These are phyloP conservation scores for Bibio marci DNA, from an alignment of 2,888 invertebrate species.

Conservation along the genomic window DNA sequence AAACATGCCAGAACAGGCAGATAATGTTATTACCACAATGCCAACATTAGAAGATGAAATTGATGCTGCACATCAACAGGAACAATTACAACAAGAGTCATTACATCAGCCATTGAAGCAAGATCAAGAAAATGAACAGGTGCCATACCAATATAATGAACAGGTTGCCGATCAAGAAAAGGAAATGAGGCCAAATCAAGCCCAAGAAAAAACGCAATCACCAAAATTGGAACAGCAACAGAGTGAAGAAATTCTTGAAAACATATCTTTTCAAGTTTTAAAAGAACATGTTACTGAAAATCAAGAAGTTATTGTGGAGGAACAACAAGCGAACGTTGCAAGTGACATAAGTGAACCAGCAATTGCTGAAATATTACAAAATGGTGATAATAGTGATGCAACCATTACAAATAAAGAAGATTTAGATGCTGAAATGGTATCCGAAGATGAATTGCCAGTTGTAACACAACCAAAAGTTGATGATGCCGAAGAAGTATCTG, in stretches of 20 bases:
- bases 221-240: no score
- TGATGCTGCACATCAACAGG: background rate
- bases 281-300: no score
- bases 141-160: conserved; percentile 6
- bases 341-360: conserved; percentile 16
- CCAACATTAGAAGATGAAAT: conserved; percentile 2
- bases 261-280: no score
- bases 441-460: conserved; percentile 63
- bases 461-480: conserved; percentile 59
- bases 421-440: conserved; percentile 69
- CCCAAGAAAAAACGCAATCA: background rate
- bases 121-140: conserved; percentile 5
- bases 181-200: background rate
- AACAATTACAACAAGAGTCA: conserved; percentile 3
- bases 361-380: conserved; percentile 21
- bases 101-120: conserved; percentile 10
- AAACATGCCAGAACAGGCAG: conserved; percentile 1
- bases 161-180: no score
- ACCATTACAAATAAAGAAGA: conserved; percentile 23
- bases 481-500: conserved; percentile 68
- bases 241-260: no score
- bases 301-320: background rate
- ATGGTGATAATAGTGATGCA: conserved; percentile 13
- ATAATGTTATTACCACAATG: no score
- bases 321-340: conserved; percentile 2